A percentile compares a stretch with the other conserved stretches of the same genome.
phyloP scores from a whole-genome alignment of 2,113 vertebrate genomes.

The Oryzias melastigma region DNA sequence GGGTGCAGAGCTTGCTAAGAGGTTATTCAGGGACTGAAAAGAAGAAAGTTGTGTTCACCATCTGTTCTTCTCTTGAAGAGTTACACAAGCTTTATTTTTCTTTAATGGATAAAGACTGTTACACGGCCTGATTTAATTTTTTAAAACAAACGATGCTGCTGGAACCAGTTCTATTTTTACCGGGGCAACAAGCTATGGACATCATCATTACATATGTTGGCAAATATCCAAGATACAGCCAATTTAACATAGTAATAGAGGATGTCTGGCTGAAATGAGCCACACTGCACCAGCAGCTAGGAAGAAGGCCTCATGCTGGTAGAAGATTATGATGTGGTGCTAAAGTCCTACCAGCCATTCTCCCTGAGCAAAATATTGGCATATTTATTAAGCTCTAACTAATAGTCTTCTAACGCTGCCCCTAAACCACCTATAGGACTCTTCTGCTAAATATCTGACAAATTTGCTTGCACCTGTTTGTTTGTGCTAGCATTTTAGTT shows the following conservation, averaged over 20 bases:
- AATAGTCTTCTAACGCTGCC: no score
- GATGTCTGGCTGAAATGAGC: conserved; percentile 3
- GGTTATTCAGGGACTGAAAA: conserved; percentile 14
- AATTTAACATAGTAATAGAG: background rate
- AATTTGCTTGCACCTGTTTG: conserved; percentile 39
- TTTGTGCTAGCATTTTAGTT: conserved; percentile 46
- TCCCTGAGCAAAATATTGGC: conserved; percentile 9
- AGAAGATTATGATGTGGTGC: conserved; percentile 49
- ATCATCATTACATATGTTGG: background rate
- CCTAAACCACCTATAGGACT: no score
- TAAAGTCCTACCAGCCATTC: conserved; percentile 14
- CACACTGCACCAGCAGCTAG: conserved; percentile 37
- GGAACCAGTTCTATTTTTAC: conserved; percentile 26
- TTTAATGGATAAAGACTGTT: conserved; percentile 37
- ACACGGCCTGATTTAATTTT: conserved; percentile 33
- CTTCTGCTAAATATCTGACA: no score
- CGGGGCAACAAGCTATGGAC: conserved; percentile 7
- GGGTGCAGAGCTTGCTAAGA: background rate
- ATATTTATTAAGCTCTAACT: conserved; percentile 4
- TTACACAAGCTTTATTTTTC: background rate
- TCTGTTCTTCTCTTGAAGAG: conserved; percentile 4
- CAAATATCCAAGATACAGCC: background rate
- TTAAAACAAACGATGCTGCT: conserved; percentile 16
- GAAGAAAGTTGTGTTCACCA: background rate
- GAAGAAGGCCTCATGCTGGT: conserved; percentile 42